phyloP scores from a whole-genome alignment of 2,888 invertebrate species.

The Nomada lathburiana region DNA sequence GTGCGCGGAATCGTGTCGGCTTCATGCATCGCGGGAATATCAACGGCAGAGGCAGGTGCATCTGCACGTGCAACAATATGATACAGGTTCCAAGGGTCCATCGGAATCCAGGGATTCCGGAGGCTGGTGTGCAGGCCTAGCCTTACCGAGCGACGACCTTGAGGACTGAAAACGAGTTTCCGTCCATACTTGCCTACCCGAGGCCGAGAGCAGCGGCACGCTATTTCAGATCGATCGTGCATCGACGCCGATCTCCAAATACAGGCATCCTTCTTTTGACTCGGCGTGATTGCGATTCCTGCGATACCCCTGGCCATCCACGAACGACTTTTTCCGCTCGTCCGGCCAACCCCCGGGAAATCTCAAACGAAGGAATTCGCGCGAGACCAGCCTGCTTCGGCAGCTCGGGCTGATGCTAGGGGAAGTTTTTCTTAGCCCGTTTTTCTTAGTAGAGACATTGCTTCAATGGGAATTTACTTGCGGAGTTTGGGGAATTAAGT shows the following conservation, averaged over 20 bases:
- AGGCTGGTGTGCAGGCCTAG: conserved; percentile 55
- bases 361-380: conserved; percentile 32
- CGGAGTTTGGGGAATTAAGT: too few relatives aligned
- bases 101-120: conserved; percentile 72
- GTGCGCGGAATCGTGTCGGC: conserved; percentile 29
- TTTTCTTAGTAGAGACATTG: too few relatives aligned
- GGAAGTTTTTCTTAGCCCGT: background rate
- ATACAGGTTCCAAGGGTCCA: conserved; percentile 67
- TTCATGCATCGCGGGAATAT: conserved; percentile 46
- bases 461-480: too few relatives aligned
- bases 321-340: conserved; percentile 31
- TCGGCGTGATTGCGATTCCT: conserved; percentile 49
- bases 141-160: conserved; percentile 70
- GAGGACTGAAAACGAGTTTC: conserved; percentile 76
- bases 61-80: conserved; percentile 68
- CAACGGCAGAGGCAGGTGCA: conserved; percentile 66
- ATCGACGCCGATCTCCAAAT: conserved; percentile 69
- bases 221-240: conserved; percentile 71
- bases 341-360: conserved; percentile 21
- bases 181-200: conserved; percentile 66
- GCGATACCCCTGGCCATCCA: conserved; percentile 16
- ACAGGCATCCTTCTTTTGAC: conserved; percentile 59
- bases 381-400: background rate
- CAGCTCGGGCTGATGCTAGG: background rate
- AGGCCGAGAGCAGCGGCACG: conserved; percentile 40